These are phyloP conservation scores for Panorpa germanica DNA, from an alignment of 2,888 invertebrate genomes.

Conservation along the genomic window DNA sequence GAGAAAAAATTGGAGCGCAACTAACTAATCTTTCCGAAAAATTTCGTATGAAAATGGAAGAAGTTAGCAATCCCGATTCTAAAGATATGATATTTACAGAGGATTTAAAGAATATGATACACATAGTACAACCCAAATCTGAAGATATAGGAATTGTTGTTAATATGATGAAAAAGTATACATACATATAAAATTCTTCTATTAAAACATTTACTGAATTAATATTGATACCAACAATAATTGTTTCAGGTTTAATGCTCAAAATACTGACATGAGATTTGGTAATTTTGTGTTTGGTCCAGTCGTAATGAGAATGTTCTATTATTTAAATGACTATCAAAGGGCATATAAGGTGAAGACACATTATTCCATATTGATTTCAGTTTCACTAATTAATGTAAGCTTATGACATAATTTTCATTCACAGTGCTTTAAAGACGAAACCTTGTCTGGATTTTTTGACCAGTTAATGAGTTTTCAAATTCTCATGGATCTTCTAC, in stretches of 20 bases:
- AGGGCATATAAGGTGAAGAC: slow-evolving; percentile 35
- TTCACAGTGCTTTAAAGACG: slow-evolving; percentile 41
- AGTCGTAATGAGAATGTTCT: slow-evolving; percentile 60
- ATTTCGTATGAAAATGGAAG: slow-evolving; percentile 50
- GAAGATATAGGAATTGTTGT: slow-evolving; percentile 40
- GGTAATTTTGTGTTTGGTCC: slow-evolving; percentile 70
- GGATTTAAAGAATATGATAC: slow-evolving; percentile 65
- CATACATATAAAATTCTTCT: slow-evolving; percentile 6
- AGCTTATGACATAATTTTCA: slow-evolving; percentile 1
- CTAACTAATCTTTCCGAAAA: slow-evolving; percentile 40
- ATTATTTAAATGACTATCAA: slow-evolving; percentile 46
- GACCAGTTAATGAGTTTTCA: slow-evolving; percentile 49
- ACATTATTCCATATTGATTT: background rate
- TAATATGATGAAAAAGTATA: slow-evolving; percentile 51
- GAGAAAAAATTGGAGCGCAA: slow-evolving; percentile 34
- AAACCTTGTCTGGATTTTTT: slow-evolving; percentile 43
- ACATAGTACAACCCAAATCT: slow-evolving; percentile 38
- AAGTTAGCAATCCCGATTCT: slow-evolving; percentile 26
- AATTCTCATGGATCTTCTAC: slow-evolving; percentile 51
- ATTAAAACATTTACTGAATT: slow-evolving; percentile 1
- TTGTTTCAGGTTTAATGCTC: slow-evolving; percentile 41
- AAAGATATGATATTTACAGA: slow-evolving; percentile 63
- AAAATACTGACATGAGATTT: slow-evolving; percentile 51
- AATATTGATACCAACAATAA: slow-evolving; percentile 1
- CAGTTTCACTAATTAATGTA: no score